Base-by-base conservation (phyloP, 2,797 vertebrate species). In the Vespertilio murinus region DNA sequence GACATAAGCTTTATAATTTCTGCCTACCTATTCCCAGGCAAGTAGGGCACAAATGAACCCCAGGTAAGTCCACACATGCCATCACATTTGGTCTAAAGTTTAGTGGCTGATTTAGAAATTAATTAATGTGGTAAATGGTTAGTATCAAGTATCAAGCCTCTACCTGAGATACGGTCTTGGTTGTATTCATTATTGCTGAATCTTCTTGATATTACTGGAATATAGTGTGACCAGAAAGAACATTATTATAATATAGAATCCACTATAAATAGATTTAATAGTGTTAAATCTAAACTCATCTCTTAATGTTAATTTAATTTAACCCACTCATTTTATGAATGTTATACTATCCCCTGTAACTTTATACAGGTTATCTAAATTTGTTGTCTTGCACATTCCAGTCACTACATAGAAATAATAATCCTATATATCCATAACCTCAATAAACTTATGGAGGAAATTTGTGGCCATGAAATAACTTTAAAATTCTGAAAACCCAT, bases 401-500 rank as follows among this genome's bases (percentile, higher is more conserved):
- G 25, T 78, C 10, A 90, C 67, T 86, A 64, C 16, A 23, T 45
- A 78, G 22, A 78, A 89, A 52, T 64, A 88, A 40, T 33, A 86
- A 91, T 54, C 25, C 5, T 65, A 11, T 38, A 40, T 40, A 67
- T 69, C 10, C 33, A 61, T 47, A 89, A 13, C 3, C 61, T 90
- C 81, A 35, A 52, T 28, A 81, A 92, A 78, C 12, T 77, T 74
- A 28, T 42, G 28, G 59, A 80, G 28, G 18, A 70, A 83, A 81
- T 23, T 64, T 35, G 5, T 52, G 25, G 40, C 4, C 74, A 67
- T 80, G 28, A 95, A 91, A 82, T 80, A 80, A 56, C 47, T 84
- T 81, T 71, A 90, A 92, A 95, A 45, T 78, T 96, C 38, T 91
- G 49, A 93, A 89, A 69, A 9, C 22, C 47, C 28, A 1, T 3